Conservation (phyloP, 2,888 invertebrate species). For the Orthonevra nobilis region DNA sequence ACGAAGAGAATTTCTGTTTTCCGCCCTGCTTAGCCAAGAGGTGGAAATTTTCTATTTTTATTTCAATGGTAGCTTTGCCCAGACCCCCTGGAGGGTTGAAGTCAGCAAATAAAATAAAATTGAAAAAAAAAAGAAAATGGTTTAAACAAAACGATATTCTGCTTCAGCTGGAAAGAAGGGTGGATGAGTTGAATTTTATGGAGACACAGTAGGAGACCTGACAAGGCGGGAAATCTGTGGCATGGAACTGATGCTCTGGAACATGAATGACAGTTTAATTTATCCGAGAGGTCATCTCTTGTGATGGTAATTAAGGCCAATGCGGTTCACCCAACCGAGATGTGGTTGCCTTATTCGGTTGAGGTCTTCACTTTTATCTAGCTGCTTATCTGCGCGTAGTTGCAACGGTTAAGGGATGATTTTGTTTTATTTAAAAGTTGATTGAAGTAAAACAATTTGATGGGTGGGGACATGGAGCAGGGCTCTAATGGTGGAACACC, state of each 20-base stretch:
- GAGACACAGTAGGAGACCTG: not conserved
- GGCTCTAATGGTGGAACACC: too few relatives aligned
- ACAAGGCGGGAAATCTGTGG: constrained; percentile 49
- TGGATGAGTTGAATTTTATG: constrained; percentile 5
- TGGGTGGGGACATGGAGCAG: too few relatives aligned
- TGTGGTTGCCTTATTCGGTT: constrained; percentile 33
- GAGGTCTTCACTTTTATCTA: not conserved
- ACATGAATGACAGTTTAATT: constrained; percentile 69
- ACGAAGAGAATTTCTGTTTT: constrained; percentile 45
- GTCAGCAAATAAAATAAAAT: constrained; percentile 11
- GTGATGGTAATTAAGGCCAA: constrained; percentile 65
- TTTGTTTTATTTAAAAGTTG: constrained; percentile 30
- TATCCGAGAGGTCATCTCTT: constrained; percentile 69
- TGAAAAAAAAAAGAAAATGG: not conserved
- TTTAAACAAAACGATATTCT: constrained; percentile 13
- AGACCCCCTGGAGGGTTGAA: too few relatives aligned
- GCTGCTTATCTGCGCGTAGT: not conserved
- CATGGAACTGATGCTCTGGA: constrained; percentile 58
- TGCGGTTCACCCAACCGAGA: constrained; percentile 62
- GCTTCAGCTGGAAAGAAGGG: too few relatives aligned
- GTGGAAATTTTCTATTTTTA: constrained; percentile 48
- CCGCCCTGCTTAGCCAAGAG: constrained; percentile 35
- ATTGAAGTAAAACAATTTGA: constrained; percentile 39
- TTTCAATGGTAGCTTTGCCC: constrained; percentile 25
- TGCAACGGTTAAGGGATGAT: not conserved